phyloP scores from a whole-genome alignment of 92 coral and sea anemone species.

The Diadumene lineata region DNA sequence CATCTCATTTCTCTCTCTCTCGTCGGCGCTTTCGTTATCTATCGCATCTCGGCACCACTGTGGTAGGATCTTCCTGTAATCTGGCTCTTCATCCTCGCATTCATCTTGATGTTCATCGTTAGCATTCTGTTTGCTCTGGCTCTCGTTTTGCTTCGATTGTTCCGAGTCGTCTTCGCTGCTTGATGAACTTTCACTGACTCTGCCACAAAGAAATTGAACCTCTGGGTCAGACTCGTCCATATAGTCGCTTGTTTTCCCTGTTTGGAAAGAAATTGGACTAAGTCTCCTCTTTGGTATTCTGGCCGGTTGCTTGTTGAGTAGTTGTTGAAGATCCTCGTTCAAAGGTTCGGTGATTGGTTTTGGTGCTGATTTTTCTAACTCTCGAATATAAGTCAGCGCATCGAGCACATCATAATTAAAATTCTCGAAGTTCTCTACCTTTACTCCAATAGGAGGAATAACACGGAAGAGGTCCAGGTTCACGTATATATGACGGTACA shows the following conservation, averaged over 20 bases:
- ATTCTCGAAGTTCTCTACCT: slow-evolving; percentile 35
- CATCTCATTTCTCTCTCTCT: neutral
- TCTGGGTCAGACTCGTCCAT: neutral
- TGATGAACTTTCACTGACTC: neutral
- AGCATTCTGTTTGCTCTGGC: neutral
- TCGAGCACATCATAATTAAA: slow-evolving; percentile 21
- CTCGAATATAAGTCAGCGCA: slow-evolving; percentile 23
- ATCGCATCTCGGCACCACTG: slow-evolving; percentile 1
- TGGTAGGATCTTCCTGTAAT: neutral
- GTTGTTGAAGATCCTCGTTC: neutral
- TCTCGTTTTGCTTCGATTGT: neutral
- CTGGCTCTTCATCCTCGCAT: neutral
- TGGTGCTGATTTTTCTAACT: slow-evolving; percentile 24
- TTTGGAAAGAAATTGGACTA: no score
- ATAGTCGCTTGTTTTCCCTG: no score
- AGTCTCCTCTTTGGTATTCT: neutral
- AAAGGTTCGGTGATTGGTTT: neutral
- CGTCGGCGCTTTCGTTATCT: neutral
- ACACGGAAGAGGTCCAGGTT: slow-evolving; percentile 27
- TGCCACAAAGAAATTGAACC: neutral
- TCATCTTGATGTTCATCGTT: neutral
- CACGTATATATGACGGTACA: neutral
- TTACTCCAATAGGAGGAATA: slow-evolving; percentile 56
- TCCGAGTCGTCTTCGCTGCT: neutral
- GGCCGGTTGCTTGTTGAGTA: neutral